Evolutionary conservation across 2,797 vertebrate species (phyloP), one percentile per base, ranked within the genome.

Genomic region (Hyperoplus lanceolatus): DNA sequence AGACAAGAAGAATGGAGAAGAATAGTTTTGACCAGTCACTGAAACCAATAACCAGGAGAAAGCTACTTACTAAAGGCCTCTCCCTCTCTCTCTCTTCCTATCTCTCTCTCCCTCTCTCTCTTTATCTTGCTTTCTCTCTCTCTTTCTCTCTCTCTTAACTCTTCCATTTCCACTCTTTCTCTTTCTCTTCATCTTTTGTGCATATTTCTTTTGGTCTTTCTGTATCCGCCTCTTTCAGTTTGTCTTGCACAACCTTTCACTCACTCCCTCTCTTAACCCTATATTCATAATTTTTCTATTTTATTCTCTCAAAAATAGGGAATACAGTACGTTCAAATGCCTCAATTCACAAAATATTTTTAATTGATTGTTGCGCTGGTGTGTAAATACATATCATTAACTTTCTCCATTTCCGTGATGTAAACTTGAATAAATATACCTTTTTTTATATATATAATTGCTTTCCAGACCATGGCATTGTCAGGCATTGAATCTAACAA

Each of bases 21-120:
- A 95, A 95, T 94, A 95, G 93, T 96, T 93, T 94, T 92, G 94
- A 94, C 93, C 93, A 95, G 94, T 95, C 93, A 96, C 94, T 93
- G 94, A 96, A 95, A 95, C 95, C 94, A 95, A 95, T 95, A 95
- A 95, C 91, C 93, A 92, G 90, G 86, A 93, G 92, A 95, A 94
- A 94, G 93, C 93, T 94, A 93, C 94, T 94, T 94, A 91, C 93
- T 90, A 81, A 79, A 92, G 89, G 82, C 65, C 82, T 88, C 84
- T 88, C 83, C 88, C 80, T 82, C 66, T 77, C 72, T 70, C 45
- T 77, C 53, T 73, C 60, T 69, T 45, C 76, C 16, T 77, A 58
- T 57, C 58, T 70, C 36, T 74, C 55, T 83, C 57, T 50, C 71
- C 62, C 61, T 67, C n/a, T 60, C 18, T 55, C 15, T 75, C 46